Evolutionary conservation across 2,797 vertebrate genomes (phyloP).

Genomic region (Enteromius argenteus): DNA sequence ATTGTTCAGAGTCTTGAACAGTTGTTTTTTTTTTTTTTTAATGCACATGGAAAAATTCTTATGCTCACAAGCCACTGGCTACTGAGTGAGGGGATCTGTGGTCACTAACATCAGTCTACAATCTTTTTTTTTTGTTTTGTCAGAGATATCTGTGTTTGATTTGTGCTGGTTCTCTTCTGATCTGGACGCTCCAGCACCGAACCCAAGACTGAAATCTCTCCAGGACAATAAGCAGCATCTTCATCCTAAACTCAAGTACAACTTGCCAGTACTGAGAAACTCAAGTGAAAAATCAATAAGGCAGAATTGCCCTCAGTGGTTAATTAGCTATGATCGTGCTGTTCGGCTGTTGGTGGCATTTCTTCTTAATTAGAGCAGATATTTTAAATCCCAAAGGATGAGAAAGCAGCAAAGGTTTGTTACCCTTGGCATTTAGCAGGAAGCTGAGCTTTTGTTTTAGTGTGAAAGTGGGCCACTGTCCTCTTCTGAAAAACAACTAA

Average conservation of each 20-base stretch:
- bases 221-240: not conserved
- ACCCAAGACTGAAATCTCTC: not conserved
- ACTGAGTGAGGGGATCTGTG: not conserved
- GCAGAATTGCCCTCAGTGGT: conserved; percentile 69
- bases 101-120: not conserved
- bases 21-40: not conserved
- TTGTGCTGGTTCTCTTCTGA: not conserved
- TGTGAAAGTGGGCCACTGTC: not conserved
- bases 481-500: not conserved
- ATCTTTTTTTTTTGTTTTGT: not conserved
- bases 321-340: conserved; percentile 74
- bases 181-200: not conserved
- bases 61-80: not conserved
- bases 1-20: not conserved
- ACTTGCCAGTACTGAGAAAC: conserved; percentile 41
- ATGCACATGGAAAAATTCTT: not conserved
- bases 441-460: conserved; percentile 18
- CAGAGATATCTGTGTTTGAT: not conserved
- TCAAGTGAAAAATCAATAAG: conserved; percentile 59
- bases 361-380: conserved; percentile 72
- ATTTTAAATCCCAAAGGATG: conserved; percentile 68
- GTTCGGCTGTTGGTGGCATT: conserved; percentile 65
- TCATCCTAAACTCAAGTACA: not conserved
- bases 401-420: conserved; percentile 63
- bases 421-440: conserved; percentile 56